phyloP scores from a whole-genome alignment of 2,113 vertebrate species.

The Gnathonemus echidnorhynchus region DNA sequence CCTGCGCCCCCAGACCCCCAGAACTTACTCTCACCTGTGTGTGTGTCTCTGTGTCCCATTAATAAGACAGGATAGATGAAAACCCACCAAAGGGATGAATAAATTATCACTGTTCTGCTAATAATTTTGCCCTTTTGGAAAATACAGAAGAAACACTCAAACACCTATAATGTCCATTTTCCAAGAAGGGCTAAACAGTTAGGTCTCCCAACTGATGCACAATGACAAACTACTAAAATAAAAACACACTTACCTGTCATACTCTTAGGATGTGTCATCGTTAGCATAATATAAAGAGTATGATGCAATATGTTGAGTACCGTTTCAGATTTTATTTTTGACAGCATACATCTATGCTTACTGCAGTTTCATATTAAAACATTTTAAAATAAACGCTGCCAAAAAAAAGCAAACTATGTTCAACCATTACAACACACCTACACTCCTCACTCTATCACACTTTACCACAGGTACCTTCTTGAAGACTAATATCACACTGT shows the following conservation, averaged over 20 bases:
- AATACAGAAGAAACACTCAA: background rate
- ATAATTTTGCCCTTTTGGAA: background rate
- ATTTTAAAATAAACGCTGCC: constrained; percentile 46
- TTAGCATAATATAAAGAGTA: constrained; percentile 26
- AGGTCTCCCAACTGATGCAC: background rate
- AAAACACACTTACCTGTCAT: background rate
- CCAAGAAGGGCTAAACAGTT: background rate
- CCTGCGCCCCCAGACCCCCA: background rate
- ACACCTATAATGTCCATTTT: background rate
- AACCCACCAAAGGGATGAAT: background rate
- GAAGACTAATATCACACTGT: background rate
- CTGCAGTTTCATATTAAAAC: constrained; percentile 55
- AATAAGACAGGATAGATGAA: background rate
- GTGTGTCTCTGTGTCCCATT: background rate
- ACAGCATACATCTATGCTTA: constrained; percentile 61
- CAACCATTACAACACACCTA: constrained; percentile 40
- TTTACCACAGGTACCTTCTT: constrained; percentile 32
- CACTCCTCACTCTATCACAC: constrained; percentile 17
- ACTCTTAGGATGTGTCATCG: background rate
- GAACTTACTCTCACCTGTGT: background rate
- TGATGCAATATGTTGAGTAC: constrained; percentile 51
- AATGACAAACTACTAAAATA: background rate
- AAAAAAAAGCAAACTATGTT: constrained; percentile 43
- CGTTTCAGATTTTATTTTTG: constrained; percentile 72
- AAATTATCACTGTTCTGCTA: background rate